Percentiles rank a stretch among this genome's conserved stretches.
Evolutionary conservation across 2,888 invertebrate species (phyloP).

Genomic region (Pyrrhia umbra): DNA sequence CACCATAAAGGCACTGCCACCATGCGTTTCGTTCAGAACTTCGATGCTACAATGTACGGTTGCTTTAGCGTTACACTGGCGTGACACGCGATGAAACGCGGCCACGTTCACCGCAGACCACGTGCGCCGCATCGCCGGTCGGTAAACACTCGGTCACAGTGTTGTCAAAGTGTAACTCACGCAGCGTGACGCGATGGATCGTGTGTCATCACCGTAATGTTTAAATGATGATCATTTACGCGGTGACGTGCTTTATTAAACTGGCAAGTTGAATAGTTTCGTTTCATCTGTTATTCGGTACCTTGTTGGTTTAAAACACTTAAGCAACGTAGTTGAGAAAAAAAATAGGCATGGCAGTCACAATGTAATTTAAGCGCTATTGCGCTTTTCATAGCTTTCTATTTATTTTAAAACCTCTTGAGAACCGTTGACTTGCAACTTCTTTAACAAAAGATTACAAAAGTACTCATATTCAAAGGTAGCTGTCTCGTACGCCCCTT

Average conservation of each 20-base stretch:
- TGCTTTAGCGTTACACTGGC: neutral
- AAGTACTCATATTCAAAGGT: constrained; percentile 34
- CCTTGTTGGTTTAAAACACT: too few relatives aligned
- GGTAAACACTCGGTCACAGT: neutral
- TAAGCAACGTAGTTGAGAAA: neutral
- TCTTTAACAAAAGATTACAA: constrained; percentile 34
- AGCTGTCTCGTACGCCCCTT: constrained; percentile 23
- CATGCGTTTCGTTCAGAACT: neutral
- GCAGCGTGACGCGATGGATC: neutral
- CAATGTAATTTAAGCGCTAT: neutral
- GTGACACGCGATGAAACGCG: neutral
- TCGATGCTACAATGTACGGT: neutral
- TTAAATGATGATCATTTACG: neutral
- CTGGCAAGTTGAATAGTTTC: neutral
- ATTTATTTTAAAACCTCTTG: constrained; percentile 6
- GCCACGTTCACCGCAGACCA: neutral
- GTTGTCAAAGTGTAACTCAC: neutral
- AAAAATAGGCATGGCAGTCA: neutral
- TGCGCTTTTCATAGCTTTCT: neutral
- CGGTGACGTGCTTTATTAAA: neutral
- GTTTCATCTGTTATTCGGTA: neutral
- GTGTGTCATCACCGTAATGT: neutral
- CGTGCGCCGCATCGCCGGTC: neutral
- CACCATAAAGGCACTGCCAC: neutral
- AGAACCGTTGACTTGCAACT: constrained; percentile 13